Evolutionary conservation across 2,797 vertebrate species (phyloP).

Genomic region (Simalia tracyae): DNA sequence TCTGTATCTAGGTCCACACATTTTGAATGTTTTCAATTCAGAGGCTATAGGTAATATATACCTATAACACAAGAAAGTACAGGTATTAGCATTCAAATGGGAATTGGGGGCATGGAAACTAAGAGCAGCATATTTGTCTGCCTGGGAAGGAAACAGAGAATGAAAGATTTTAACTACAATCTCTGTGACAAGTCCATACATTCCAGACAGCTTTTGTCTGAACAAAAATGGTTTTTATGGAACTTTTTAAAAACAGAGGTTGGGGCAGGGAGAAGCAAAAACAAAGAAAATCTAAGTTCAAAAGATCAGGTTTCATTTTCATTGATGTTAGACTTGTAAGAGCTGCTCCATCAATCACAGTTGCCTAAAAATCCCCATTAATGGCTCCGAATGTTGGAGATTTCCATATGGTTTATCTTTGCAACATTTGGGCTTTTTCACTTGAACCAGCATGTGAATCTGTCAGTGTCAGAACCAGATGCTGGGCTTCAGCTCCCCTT

Average conservation of each 20-base stretch:
- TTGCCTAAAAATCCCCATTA: conserved; percentile 77
- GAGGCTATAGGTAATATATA: background rate
- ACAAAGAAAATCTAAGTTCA: conserved; percentile 70
- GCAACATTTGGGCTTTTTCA: conserved; percentile 74
- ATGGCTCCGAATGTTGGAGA: conserved; percentile 65
- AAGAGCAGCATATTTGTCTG: conserved; percentile 36
- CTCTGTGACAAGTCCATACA: conserved; percentile 46
- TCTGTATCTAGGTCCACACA: background rate
- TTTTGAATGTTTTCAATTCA: conserved; percentile 2
- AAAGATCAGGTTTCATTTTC: conserved; percentile 79
- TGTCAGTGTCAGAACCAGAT: conserved; percentile 72
- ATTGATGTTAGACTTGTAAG: conserved; percentile 81
- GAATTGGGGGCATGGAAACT: conserved; percentile 12
- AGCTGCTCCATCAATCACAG: conserved; percentile 78
- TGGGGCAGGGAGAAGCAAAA: conserved; percentile 65
- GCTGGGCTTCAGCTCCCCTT: conserved; percentile 28
- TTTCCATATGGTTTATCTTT: conserved; percentile 80
- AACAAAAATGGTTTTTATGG: conserved; percentile 67
- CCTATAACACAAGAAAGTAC: background rate
- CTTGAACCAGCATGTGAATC: conserved; percentile 71
- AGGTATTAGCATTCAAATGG: conserved; percentile 5
- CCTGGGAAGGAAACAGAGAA: conserved; percentile 13
- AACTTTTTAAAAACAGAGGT: conserved; percentile 63
- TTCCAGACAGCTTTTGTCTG: conserved; percentile 74
- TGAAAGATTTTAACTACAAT: conserved; percentile 58